phyloP scores from a whole-genome alignment of 1,140 invertebrate genomes.

The Drosophila aff. region DNA sequence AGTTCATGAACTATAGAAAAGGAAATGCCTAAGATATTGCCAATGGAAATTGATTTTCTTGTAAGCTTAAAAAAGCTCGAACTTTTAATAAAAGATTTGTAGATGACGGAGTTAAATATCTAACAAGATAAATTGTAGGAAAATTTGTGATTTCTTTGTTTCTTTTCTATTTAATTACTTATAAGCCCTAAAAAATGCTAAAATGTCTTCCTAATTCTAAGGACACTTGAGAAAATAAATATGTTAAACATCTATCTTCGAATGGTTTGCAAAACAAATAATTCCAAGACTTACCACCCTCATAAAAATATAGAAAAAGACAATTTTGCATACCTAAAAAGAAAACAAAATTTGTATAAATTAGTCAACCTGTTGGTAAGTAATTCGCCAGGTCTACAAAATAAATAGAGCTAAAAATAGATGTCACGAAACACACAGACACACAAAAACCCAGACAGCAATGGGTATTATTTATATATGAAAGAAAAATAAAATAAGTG shows the following conservation, averaged over 20 bases:
- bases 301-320: background rate
- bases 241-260: too few relatives aligned
- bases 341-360: background rate
- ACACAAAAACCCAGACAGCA: conserved; percentile 21
- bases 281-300: conserved; percentile 1
- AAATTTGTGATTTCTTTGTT: background rate
- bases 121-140: too few relatives aligned
- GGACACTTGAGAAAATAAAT: background rate
- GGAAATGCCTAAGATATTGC: background rate
- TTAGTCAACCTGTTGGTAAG: background rate
- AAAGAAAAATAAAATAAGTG: conserved; percentile 9
- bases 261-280: background rate
- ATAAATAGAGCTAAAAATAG: conserved; percentile 14
- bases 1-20: conserved; percentile 47
- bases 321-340: conserved; percentile 14
- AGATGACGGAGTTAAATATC: background rate
- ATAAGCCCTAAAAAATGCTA: background rate
- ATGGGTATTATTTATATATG: conserved; percentile 8
- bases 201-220: background rate
- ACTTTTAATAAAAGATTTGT: background rate
- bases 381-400: conserved; percentile 1
- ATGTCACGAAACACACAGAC: conserved; percentile 1
- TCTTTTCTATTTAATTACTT: background rate
- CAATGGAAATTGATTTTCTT: background rate
- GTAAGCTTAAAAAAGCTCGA: background rate